Percentiles rank a stretch among this genome's conserved stretches.
Conservation (phyloP, 2,113 vertebrate species). For the Rhabdomys dilectus region DNA sequence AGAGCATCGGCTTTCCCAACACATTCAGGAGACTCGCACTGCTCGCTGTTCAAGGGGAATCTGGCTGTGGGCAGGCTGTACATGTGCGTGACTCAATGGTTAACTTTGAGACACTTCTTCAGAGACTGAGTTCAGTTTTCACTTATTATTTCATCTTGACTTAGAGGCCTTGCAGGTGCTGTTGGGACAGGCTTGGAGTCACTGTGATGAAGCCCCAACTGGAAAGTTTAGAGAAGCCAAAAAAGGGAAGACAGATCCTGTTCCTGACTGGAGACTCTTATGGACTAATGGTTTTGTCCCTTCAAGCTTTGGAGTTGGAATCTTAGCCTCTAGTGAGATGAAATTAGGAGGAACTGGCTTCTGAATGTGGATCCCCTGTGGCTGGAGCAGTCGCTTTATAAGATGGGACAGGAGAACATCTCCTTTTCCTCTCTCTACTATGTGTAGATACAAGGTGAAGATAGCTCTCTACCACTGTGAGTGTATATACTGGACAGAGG, state of each 20-base stretch:
- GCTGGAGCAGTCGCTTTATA: not conserved
- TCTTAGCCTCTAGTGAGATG: too few relatives aligned
- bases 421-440: not conserved
- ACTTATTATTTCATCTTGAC: not conserved
- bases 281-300: not conserved
- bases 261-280: not conserved
- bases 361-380: not conserved
- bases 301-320: not conserved
- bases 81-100: not conserved
- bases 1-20: not conserved
- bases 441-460: not conserved
- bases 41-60: not conserved
- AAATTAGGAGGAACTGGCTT: too few relatives aligned
- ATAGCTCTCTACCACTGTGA: too few relatives aligned
- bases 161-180: not conserved
- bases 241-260: not conserved
- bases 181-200: not conserved
- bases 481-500: not conserved
- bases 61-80: not conserved
- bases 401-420: not conserved
- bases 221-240: not conserved
- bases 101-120: not conserved
- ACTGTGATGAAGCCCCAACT: not conserved
- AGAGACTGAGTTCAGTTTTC: not conserved
- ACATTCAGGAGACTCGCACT: accelerated